These are phyloP conservation scores for Axis porcinus DNA, from an alignment of 2,113 vertebrate species.

Conservation along the genomic window DNA sequence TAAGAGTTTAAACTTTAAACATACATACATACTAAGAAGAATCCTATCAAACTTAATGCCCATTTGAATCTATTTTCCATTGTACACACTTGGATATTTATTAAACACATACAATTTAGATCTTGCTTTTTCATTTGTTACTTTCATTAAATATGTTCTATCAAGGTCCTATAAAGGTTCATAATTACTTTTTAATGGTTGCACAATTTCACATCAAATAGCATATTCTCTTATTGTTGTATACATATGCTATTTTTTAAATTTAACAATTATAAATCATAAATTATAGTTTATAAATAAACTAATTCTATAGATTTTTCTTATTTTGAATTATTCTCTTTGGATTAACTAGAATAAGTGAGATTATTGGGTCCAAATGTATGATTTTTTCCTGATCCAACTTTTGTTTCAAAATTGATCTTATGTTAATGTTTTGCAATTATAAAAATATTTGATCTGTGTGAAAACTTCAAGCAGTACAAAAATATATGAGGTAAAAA, in stretches of 20 bases:
- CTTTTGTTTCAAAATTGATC: background rate
- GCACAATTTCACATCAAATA: background rate
- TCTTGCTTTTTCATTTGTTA: background rate
- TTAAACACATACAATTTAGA: background rate
- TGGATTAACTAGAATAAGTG: background rate
- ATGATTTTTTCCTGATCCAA: background rate
- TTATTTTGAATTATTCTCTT: conserved; percentile 16
- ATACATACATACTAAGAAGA: background rate
- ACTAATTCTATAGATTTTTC: background rate
- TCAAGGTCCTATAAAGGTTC: background rate
- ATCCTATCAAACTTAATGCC: background rate
- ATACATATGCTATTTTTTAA: background rate
- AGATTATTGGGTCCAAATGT: background rate
- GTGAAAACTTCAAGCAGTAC: background rate
- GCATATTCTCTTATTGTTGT: background rate
- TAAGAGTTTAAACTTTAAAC: background rate
- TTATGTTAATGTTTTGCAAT: background rate
- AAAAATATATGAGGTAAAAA: background rate
- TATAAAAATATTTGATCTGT: background rate
- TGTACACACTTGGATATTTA: background rate
- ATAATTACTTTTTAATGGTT: background rate
- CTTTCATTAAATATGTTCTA: background rate
- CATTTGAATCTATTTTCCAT: background rate
- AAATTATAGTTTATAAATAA: background rate
- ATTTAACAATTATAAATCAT: background rate